Conservation (phyloP, 2,888 invertebrate genomes). For the Icerya purchasi region DNA sequence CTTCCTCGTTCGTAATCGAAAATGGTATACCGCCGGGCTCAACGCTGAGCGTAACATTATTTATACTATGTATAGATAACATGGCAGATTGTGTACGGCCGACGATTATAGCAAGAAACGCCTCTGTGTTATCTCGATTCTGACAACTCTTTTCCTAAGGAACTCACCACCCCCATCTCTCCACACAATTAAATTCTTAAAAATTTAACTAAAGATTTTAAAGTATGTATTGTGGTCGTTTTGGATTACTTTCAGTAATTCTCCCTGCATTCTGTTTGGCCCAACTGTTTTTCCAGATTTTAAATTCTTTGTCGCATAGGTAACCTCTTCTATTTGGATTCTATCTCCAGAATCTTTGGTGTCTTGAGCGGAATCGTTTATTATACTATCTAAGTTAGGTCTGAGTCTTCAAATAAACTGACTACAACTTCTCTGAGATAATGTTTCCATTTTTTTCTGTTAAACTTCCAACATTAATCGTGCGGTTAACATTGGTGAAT, state of each 20-base stretch:
- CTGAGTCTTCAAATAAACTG: neutral
- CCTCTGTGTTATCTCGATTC: too few relatives aligned
- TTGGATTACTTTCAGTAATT: neutral
- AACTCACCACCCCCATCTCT: too few relatives aligned
- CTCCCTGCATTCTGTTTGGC: neutral
- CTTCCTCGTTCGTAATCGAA: too few relatives aligned
- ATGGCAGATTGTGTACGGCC: too few relatives aligned
- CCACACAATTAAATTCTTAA: too few relatives aligned
- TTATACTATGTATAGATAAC: too few relatives aligned
- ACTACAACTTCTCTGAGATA: neutral
- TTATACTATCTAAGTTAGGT: neutral
- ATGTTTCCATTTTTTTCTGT: neutral
- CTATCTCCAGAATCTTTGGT: neutral
- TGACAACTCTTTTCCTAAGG: too few relatives aligned
- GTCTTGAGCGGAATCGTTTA: neutral
- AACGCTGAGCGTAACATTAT: too few relatives aligned
- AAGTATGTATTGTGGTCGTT: neutral
- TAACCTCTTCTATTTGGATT: neutral
- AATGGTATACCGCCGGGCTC: too few relatives aligned
- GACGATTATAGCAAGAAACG: too few relatives aligned
- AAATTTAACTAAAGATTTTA: neutral
- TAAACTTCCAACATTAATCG: neutral
- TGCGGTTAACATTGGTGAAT: neutral
- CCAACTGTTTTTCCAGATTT: neutral
- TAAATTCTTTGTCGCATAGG: neutral